Percentiles rank a stretch among this genome's conserved stretches.
Conservation (phyloP, 2,113 vertebrate genomes). For the Donacobius atricapilla region DNA sequence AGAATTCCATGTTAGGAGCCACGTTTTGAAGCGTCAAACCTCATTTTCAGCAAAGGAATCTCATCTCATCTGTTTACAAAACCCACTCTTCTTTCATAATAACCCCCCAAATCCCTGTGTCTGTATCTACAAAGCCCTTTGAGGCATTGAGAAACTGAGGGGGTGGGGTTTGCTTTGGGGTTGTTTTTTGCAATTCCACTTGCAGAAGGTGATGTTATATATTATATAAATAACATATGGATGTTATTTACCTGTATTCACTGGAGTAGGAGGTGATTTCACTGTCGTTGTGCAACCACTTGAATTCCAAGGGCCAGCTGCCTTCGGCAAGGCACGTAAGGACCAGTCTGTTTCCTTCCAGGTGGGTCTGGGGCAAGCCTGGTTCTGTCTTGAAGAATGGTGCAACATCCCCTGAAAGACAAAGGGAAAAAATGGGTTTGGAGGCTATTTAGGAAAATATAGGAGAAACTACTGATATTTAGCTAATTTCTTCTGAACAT, state of each 20-base stretch:
- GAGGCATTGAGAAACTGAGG: not conserved
- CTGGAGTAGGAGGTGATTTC: conserved; percentile 86
- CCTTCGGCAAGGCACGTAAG: conserved; percentile 93
- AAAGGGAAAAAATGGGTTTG: not conserved
- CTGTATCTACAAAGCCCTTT: not conserved
- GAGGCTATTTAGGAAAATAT: not conserved
- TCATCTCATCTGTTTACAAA: not conserved
- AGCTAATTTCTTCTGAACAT: not conserved
- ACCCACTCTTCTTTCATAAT: not conserved
- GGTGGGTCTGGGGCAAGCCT: conserved; percentile 74
- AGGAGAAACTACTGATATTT: not conserved
- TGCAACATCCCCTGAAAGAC: conserved; percentile 78
- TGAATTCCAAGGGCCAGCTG: conserved; percentile 95
- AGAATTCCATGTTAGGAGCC: not conserved
- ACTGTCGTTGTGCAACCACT: conserved; percentile 83
- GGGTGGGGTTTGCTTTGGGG: not conserved
- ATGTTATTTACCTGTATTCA: conserved; percentile 84
- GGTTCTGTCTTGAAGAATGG: conserved; percentile 84
- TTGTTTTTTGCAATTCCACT: not conserved
- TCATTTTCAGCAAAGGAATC: not conserved
- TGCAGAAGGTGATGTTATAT: not conserved
- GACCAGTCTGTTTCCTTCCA: conserved; percentile 92
- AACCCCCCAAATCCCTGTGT: too few relatives aligned
- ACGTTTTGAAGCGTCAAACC: not conserved
- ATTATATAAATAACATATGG: too few relatives aligned